phyloP scores from a whole-genome alignment of 2,888 invertebrate species.

The Doris montereyensis region DNA sequence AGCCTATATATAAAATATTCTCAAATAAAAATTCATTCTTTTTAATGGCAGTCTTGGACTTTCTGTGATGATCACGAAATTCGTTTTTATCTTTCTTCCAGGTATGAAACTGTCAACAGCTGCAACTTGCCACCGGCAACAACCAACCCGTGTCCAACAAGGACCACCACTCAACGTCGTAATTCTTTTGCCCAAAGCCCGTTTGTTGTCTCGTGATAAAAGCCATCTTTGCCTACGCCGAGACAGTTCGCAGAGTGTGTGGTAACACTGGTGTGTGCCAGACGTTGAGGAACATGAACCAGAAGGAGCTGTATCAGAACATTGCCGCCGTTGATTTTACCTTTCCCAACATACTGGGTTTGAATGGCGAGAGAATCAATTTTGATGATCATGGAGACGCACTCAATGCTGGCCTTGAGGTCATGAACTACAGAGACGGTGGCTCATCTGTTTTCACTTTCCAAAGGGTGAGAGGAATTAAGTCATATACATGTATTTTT shows the following conservation, averaged over 20 bases:
- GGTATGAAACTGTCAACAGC: no score
- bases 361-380: slow-evolving; percentile 48
- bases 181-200: slow-evolving; percentile 46
- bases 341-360: slow-evolving; percentile 47
- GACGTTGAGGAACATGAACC: background rate
- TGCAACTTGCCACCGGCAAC: no score
- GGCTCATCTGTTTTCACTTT: slow-evolving; percentile 18
- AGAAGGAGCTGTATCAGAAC: background rate
- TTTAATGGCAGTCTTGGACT: no score
- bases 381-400: slow-evolving; percentile 63
- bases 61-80: no score
- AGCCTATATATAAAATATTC: no score
- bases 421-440: slow-evolving; percentile 61
- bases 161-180: no score
- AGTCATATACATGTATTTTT: no score
- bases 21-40: no score
- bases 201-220: slow-evolving; percentile 56
- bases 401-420: slow-evolving; percentile 46
- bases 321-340: slow-evolving; percentile 36
- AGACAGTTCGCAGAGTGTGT: slow-evolving; percentile 56
- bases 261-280: slow-evolving; percentile 45
- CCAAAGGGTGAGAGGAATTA: no score
- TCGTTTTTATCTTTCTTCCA: no score
- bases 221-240: slow-evolving; percentile 64
- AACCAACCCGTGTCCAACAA: no score